Evolutionary conservation across 2,888 invertebrate genomes (phyloP).

Genomic region (Drymonia ruficornis): DNA sequence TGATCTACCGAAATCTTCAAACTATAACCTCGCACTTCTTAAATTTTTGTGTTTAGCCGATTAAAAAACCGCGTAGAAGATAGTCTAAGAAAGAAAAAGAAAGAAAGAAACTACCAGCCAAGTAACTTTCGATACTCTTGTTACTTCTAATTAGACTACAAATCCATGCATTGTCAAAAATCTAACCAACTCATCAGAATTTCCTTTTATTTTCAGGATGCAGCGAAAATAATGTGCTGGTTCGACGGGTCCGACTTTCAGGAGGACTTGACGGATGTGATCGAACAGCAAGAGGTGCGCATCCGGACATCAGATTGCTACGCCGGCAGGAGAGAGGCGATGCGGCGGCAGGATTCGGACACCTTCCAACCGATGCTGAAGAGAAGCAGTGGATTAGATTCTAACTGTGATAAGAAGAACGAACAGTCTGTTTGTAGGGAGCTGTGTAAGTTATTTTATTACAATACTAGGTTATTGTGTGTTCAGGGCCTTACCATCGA

Average conservation of each 20-base stretch:
- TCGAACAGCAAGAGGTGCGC: constrained; percentile 77
- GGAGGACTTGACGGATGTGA: constrained; percentile 77
- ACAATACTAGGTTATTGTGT: background rate
- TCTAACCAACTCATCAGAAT: no score
- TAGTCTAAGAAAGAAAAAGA: no score
- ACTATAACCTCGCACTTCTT: no score
- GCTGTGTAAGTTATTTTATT: constrained; percentile 57
- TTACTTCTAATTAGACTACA: no score
- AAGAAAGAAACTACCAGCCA: no score
- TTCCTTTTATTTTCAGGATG: constrained; percentile 57
- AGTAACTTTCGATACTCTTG: no score
- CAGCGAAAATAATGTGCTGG: constrained; percentile 80
- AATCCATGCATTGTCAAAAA: no score
- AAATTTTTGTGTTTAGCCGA: no score
- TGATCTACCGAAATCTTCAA: no score
- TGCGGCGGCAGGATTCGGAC: constrained; percentile 69
- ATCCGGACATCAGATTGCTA: constrained; percentile 73
- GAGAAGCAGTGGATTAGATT: constrained; percentile 68
- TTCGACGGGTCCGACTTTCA: constrained; percentile 79
- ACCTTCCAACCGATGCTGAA: constrained; percentile 77
- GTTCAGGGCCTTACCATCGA: no score
- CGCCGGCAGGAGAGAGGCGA: constrained; percentile 51
- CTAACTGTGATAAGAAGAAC: constrained; percentile 63
- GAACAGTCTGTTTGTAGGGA: constrained; percentile 67
- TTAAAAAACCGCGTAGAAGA: no score